A percentile compares a stretch with the other conserved stretches of the same genome.
These are phyloP conservation scores for Aphelocoma californica DNA, from an alignment of 2,797 vertebrate species.

Conservation along the genomic window DNA sequence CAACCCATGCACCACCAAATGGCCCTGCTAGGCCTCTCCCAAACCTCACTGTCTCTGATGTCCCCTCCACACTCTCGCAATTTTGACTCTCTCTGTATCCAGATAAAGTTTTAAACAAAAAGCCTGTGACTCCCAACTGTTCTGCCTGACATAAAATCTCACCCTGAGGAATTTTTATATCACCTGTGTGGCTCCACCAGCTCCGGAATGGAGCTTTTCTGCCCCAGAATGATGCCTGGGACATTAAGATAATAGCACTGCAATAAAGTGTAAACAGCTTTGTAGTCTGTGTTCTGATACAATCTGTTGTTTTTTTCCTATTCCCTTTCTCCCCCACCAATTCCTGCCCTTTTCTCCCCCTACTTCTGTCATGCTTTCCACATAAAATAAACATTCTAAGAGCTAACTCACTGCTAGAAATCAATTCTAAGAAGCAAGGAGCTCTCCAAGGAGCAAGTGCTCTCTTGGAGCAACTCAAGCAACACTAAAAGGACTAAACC, in stretches of 20 bases:
- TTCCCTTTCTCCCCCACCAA: accelerated
- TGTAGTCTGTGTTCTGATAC: background rate
- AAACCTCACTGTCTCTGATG: background rate
- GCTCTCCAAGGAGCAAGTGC: background rate
- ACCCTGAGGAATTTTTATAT: background rate
- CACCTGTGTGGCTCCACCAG: background rate
- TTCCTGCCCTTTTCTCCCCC: background rate
- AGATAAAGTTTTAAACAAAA: background rate
- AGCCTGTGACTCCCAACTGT: background rate
- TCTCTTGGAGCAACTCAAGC: background rate
- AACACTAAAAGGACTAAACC: background rate
- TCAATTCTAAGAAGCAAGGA: background rate
- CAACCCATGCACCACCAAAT: background rate
- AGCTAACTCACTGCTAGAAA: slow-evolving; percentile 24
- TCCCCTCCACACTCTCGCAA: background rate
- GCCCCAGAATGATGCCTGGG: background rate
- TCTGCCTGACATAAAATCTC: background rate
- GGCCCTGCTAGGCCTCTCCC: background rate
- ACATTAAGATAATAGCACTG: background rate
- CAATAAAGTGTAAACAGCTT: background rate
- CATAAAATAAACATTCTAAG: background rate
- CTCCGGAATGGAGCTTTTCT: background rate
- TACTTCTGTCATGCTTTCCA: background rate
- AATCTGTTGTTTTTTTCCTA: background rate
- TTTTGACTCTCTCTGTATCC: background rate